Percentiles rank a stretch among this genome's conserved stretches.
These are phyloP conservation scores for Amphilophus citrinellus DNA, from an alignment of 2,113 vertebrate species.

Conservation along the genomic window DNA sequence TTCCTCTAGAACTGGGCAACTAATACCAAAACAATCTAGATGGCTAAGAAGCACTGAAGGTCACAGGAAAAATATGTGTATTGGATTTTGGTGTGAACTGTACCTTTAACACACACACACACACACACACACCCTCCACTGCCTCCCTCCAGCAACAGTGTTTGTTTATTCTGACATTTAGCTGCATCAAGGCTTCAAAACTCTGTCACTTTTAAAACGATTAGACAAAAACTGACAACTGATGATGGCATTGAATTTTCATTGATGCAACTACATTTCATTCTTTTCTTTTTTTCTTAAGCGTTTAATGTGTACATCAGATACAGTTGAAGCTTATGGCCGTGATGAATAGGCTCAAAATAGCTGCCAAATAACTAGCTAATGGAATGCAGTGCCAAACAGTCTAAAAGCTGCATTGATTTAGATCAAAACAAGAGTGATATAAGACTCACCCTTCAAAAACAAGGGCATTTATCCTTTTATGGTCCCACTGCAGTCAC, in stretches of 20 bases:
- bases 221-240: slow-evolving; percentile 10
- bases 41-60: neutral
- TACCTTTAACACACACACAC: no score
- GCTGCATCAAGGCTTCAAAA: neutral
- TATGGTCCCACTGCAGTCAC: neutral
- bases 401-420: slow-evolving; percentile 19
- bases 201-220: neutral
- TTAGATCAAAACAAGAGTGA: slow-evolving; percentile 32
- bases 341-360: slow-evolving; percentile 48
- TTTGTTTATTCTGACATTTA: neutral
- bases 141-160: neutral
- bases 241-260: slow-evolving; percentile 7
- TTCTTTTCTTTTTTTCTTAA: slow-evolving; percentile 5
- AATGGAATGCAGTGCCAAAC: slow-evolving; percentile 24
- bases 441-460: neutral
- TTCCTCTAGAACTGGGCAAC: neutral
- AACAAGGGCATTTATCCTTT: slow-evolving; percentile 16
- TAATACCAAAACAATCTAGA: neutral
- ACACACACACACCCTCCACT: neutral
- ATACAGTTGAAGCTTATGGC: slow-evolving; percentile 14
- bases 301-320: slow-evolving; percentile 30
- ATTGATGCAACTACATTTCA: slow-evolving; percentile 27
- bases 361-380: slow-evolving; percentile 44
- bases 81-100: no score
- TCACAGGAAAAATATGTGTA: no score